A percentile compares a stretch with the other conserved stretches of the same genome.
phyloP scores from a whole-genome alignment of 1,140 invertebrate species.

The Cheumatopsyche charites region DNA sequence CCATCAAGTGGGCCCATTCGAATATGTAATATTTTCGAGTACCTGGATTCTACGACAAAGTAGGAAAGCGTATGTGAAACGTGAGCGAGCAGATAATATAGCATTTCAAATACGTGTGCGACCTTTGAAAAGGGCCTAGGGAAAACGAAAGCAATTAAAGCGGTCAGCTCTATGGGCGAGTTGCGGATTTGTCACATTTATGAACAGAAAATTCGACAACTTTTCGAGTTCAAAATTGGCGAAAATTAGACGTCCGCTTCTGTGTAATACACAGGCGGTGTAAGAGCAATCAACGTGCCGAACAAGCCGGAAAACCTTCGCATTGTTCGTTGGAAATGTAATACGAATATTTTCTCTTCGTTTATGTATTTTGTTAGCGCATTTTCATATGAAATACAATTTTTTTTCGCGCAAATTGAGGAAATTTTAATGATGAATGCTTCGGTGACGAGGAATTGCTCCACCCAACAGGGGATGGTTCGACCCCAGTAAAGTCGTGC shows the following conservation, averaged over 20 bases:
- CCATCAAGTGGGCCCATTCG: no score
- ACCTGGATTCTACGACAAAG: no score
- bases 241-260: not conserved
- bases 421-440: slow-evolving; percentile 1
- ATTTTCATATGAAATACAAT: no score
- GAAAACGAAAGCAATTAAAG: not conserved
- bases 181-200: not conserved
- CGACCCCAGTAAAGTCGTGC: no score
- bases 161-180: not conserved
- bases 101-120: no score
- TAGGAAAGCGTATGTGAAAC: no score
- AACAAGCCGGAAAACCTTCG: not conserved
- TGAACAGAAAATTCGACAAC: not conserved
- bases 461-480: no score
- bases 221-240: not conserved
- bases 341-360: not conserved
- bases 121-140: no score
- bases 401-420: not conserved
- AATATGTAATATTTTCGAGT: no score
- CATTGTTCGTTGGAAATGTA: not conserved
- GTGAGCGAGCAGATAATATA: no score
- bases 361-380: no score
- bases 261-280: not conserved
- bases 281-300: not conserved
- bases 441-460: no score